These are phyloP conservation scores for Leptinotarsa undecemlineata DNA, from an alignment of 1,140 invertebrate genomes.

Conservation along the genomic window DNA sequence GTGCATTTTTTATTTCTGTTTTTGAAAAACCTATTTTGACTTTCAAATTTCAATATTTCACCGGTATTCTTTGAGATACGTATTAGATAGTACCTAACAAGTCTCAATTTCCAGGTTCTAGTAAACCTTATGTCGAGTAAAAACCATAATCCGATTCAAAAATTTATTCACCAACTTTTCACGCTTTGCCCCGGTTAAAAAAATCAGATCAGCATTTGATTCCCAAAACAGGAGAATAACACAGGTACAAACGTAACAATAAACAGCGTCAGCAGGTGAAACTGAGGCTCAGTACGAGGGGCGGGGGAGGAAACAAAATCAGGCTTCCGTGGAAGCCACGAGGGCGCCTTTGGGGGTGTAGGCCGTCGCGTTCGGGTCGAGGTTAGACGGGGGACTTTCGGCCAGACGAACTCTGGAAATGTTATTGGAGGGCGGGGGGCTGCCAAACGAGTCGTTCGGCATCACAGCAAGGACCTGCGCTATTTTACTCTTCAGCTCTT, in stretches of 20 bases:
- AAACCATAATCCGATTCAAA: neutral
- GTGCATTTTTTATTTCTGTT: too few relatives aligned
- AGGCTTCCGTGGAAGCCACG: constrained; percentile 63
- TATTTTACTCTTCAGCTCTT: constrained; percentile 86
- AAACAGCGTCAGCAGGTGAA: constrained; percentile 22
- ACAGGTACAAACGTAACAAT: constrained; percentile 28
- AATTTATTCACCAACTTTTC: neutral
- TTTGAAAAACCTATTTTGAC: too few relatives aligned
- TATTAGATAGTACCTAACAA: too few relatives aligned
- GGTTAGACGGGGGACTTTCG: constrained; percentile 63
- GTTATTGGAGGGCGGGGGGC: constrained; percentile 51
- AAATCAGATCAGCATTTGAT: neutral
- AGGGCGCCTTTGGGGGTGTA: constrained; percentile 80
- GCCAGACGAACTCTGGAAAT: constrained; percentile 65
- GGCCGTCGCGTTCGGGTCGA: constrained; percentile 90
- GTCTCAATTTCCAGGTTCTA: too few relatives aligned
- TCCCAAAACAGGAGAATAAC: constrained; percentile 27
- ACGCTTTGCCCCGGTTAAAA: neutral
- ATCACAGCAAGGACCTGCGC: constrained; percentile 91
- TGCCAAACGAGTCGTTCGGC: constrained; percentile 72
- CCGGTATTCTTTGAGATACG: too few relatives aligned
- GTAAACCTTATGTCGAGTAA: neutral
- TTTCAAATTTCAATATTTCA: too few relatives aligned
- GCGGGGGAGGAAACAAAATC: constrained; percentile 24
- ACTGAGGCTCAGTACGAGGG: constrained; percentile 21